Evolutionary conservation across 2,797 vertebrate species (phyloP), one percentile per base, ranked within the genome.

Genomic region (Pantherophis vulpinus): DNA sequence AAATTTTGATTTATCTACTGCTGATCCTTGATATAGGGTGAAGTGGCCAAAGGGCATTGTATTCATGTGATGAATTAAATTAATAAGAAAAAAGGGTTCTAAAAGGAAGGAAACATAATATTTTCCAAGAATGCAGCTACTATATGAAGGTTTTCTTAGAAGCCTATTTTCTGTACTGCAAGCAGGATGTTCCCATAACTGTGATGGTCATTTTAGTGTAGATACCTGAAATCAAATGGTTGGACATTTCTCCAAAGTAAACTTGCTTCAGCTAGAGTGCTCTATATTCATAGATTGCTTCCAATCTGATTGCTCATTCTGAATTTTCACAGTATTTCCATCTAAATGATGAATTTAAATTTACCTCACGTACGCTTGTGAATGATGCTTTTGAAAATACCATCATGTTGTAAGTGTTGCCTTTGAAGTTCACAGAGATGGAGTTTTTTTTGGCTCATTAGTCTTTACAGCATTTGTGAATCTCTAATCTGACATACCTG

Each of bases 201-300:
- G 51, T 2, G 23, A 88, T 66, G 27, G 55, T 91, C 74, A 51
- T 11, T 51, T 91, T 59, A 56, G 14, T 47, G 37, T 55, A 13
- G 27, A 79, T n/a, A 83, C 6, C 32, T 59, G 18, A 86, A 86
- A 61, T 37, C 59, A 86, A 59, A 86, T 14, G 25, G 63, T 47
- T 92, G 70, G 51, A 87, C 29, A 54, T 29, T 87, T 89, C 58
- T 91, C 87, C 25, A 86, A 83, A 86, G 14, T 70, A n/a, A 47
- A 70, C 9, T 23, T 86, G 25, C 55, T 91, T 89, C 90, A 93
- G 63, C 83, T 56, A 63, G 58, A 86, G 87, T 89, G 18, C 51
- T 91, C 91, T 89, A 93, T 91, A 93, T 91, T 93, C 93, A 93
- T 86, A 66, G 70, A 91, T 32, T 87, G 87, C 60, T 87, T 87